These are phyloP conservation scores for Colistium nudipinnis DNA, from an alignment of 2,113 vertebrate genomes.

Conservation along the genomic window DNA sequence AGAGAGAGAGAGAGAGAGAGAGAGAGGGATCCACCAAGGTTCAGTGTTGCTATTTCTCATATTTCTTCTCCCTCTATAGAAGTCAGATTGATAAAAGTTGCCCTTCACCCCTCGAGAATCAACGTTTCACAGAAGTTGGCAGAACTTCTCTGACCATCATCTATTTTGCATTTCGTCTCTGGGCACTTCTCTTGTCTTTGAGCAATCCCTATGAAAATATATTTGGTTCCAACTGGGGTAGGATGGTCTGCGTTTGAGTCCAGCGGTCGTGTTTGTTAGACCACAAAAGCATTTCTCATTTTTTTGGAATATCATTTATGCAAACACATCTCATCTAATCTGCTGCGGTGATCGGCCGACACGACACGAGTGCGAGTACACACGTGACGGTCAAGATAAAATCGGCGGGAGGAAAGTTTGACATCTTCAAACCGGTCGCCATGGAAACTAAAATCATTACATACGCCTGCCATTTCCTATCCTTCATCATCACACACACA, in stretches of 20 bases:
- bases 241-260: neutral
- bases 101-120: conserved; percentile 6
- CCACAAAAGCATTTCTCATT: too few species aligned
- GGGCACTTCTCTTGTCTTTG: neutral
- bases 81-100: conserved; percentile 17
- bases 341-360: neutral
- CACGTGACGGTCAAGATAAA: neutral
- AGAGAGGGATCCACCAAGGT: neutral
- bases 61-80: neutral
- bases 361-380: neutral
- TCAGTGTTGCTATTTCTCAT: neutral
- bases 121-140: neutral
- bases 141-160: conserved; percentile 11
- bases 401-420: neutral
- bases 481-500: conserved; percentile 8
- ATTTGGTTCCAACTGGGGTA: neutral
- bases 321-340: too few species aligned
- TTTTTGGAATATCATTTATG: too few species aligned
- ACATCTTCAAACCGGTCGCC: neutral
- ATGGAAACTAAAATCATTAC: conserved; percentile 8
- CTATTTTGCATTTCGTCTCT: conserved; percentile 1
- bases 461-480: conserved; percentile 9
- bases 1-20: neutral
- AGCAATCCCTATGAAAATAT: neutral
- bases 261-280: too few species aligned